Evolutionary conservation across 2,797 vertebrate genomes (phyloP).

Genomic region (Sebastes kiyomatsui): DNA sequence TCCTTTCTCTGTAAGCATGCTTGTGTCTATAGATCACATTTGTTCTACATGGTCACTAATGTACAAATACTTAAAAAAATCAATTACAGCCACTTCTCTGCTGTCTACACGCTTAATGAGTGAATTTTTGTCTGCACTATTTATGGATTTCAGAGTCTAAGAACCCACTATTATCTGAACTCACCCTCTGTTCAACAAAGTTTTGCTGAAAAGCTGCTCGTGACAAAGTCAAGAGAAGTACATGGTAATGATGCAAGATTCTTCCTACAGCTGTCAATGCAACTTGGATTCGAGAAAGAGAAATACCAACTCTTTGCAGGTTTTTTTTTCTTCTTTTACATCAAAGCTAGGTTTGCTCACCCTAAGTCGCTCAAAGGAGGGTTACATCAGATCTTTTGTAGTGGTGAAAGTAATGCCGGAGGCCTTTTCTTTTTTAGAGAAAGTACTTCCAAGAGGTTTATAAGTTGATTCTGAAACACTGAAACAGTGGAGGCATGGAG

Average conservation of each 20-base stretch:
- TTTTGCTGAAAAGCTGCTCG: not conserved
- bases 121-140: not conserved
- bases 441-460: not conserved
- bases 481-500: not conserved
- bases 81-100: not conserved
- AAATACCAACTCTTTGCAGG: not conserved
- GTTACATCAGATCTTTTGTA: not conserved
- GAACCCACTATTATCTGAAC: not conserved
- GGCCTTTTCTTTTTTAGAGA: not conserved
- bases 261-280: not conserved
- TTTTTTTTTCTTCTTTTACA: not conserved
- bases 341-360: constrained; percentile 22
- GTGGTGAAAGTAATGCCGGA: not conserved
- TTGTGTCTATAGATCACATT: not conserved
- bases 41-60: not conserved
- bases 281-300: not conserved
- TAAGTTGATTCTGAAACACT: constrained; percentile 1
- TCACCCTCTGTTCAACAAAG: not conserved
- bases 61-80: not conserved
- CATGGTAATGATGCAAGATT: not conserved
- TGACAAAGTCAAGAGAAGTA: not conserved
- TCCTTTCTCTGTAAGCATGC: not conserved
- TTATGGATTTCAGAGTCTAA: not conserved
- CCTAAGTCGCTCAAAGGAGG: not conserved
- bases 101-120: not conserved